Evolutionary conservation across 2,888 invertebrate genomes (phyloP).

Genomic region (Amorpha juglandis): DNA sequence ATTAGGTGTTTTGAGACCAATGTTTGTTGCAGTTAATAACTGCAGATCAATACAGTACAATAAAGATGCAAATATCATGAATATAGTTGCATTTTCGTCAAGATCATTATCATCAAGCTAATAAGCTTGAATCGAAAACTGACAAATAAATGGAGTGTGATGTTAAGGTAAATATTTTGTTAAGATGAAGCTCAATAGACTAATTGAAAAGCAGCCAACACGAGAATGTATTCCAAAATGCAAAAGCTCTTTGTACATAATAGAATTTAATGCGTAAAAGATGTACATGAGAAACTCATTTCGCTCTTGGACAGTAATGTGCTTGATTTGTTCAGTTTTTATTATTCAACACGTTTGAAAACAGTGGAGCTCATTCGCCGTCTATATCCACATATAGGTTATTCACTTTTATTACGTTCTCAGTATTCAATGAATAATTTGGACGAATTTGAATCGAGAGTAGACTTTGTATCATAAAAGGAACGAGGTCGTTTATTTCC

Average conservation of each 20-base stretch:
- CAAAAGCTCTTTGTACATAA: neutral
- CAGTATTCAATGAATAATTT: slow-evolving; percentile 42
- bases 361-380: neutral
- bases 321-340: slow-evolving; percentile 15
- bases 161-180: neutral
- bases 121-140: no score
- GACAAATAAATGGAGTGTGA: no score
- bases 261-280: neutral
- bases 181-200: no score
- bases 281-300: slow-evolving; percentile 1
- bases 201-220: neutral
- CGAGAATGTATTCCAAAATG: neutral
- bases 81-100: no score
- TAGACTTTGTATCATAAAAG: slow-evolving; percentile 26
- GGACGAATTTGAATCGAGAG: slow-evolving; percentile 40
- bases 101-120: no score
- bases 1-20: no score
- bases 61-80: no score
- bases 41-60: no score
- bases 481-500: slow-evolving; percentile 16
- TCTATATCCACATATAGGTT: neutral
- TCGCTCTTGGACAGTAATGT: slow-evolving; percentile 8
- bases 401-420: slow-evolving; percentile 24
- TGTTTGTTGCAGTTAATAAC: no score
- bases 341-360: slow-evolving; percentile 18